Conservation (phyloP, 1,140 invertebrate genomes). For the Musca domestica region DNA sequence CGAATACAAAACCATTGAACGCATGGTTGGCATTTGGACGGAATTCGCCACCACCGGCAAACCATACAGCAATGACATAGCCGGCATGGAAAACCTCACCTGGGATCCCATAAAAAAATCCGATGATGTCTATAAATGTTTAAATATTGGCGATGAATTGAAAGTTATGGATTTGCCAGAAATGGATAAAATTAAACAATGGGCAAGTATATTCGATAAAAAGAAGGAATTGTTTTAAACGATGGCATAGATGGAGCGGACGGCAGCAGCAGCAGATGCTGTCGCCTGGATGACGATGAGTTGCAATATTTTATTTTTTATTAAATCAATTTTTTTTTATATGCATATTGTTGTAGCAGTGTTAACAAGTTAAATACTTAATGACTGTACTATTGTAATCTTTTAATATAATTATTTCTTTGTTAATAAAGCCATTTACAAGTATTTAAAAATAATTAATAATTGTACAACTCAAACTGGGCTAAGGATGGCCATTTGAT, state of each 20-base stretch:
- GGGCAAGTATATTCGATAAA: slow-evolving; percentile 48
- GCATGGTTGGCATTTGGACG: slow-evolving; percentile 52
- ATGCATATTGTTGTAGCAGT: background rate
- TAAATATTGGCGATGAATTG: slow-evolving; percentile 54
- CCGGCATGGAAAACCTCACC: slow-evolving; percentile 41
- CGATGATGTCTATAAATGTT: slow-evolving; percentile 45
- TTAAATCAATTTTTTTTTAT: slow-evolving; percentile 2
- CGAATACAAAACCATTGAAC: slow-evolving; percentile 50
- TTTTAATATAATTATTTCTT: background rate
- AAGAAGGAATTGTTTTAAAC: slow-evolving; percentile 37
- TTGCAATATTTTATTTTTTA: background rate
- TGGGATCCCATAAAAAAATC: slow-evolving; percentile 44
- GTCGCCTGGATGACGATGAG: slow-evolving; percentile 22
- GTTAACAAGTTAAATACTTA: background rate
- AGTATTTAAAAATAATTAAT: no score
- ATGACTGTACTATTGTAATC: background rate
- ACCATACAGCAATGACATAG: slow-evolving; percentile 43
- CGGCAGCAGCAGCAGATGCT: no score
- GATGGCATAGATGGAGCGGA: background rate
- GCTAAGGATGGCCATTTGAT: no score
- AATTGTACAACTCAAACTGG: no score
- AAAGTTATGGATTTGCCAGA: slow-evolving; percentile 52
- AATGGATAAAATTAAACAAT: slow-evolving; percentile 48
- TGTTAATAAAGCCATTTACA: no score
- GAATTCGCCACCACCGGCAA: slow-evolving; percentile 54